Percentiles rank a stretch among this genome's conserved stretches.
phyloP scores from a whole-genome alignment of 2,797 vertebrate genomes.

The Pteronotus mesoamericanus region DNA sequence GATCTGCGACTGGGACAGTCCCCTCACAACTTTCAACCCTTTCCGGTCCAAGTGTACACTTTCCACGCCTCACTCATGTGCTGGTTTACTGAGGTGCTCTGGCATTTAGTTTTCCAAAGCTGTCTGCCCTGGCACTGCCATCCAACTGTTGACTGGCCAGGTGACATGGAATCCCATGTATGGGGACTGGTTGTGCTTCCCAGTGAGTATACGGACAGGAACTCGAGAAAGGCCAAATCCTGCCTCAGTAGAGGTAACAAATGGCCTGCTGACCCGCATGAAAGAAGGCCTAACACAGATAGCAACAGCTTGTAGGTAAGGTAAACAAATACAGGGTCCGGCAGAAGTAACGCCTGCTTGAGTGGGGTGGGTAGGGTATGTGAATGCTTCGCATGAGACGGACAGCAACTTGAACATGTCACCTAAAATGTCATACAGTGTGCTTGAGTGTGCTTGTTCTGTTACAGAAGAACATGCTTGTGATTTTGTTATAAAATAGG shows the following conservation, averaged over 20 bases:
- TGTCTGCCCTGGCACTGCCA: not conserved
- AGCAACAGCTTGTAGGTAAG: not conserved
- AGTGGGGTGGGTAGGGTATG: no score
- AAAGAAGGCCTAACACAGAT: not conserved
- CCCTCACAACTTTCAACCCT: not conserved
- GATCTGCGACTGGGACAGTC: not conserved
- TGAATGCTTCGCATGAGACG: no score
- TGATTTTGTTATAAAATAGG: no score
- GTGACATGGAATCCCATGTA: not conserved
- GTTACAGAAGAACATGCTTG: no score
- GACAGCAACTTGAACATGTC: no score
- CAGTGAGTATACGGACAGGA: not conserved
- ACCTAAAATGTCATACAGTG: no score
- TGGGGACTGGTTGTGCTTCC: conserved; percentile 6
- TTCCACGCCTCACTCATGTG: not conserved
- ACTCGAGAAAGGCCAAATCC: not conserved
- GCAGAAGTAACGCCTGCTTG: no score
- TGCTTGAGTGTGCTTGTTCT: no score
- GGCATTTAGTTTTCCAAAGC: not conserved
- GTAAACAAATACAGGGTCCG: no score
- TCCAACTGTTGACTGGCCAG: not conserved
- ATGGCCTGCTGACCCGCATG: not conserved
- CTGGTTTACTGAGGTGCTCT: not conserved
- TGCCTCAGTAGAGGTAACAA: not conserved
- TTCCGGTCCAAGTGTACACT: not conserved